Evolutionary conservation across 2,888 invertebrate species (phyloP), one percentile per base, ranked within the genome.

Genomic region (Abrostola triplasia): DNA sequence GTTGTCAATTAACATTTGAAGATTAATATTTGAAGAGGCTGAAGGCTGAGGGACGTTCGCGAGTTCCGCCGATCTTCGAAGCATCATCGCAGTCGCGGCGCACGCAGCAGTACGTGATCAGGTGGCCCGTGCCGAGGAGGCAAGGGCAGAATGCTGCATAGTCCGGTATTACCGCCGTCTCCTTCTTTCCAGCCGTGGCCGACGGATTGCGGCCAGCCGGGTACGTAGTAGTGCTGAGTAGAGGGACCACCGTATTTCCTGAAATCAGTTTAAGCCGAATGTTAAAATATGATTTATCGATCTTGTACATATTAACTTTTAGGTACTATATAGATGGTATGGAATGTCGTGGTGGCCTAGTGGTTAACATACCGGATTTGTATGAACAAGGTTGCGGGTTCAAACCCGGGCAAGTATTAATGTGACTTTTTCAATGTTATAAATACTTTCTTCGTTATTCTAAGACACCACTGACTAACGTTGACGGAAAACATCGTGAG

Each of bases 41-140:
- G 52, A 36, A 47, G 35, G 12, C 24, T 2, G n/a, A 10, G n/a
- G 53, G 41, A 5, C 59, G 56, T 38, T 64, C 54, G 10, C 48
- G 54, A 5, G 40, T 35, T 6, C 35, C 49, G 1, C 55, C 59
- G 6, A 72, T 60, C 38, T 75, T 72, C 0, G 72, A 24, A 0
- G 72, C 7, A 1, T 70, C 70, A 6, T 75, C 72, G 24, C 72
- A 72, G 41, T 72, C 55, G 0, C 55, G 59, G 0, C 75, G 60
- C 4, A 35, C 37, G 47, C 72, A 72, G 47, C 72, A 72, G 6
- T 74, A 70, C 5, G 70, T 60, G 6, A 72, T 55, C 38, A 75
- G 44, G n/a, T 74, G 71, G 5, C 57, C 70, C 1, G 42, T 13
- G 7, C 38, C 57, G 8, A 69, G 4, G 0, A 64, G 42, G 36